phyloP scores from a whole-genome alignment of 2,888 invertebrate genomes.

The Gandaritis pyraliata region DNA sequence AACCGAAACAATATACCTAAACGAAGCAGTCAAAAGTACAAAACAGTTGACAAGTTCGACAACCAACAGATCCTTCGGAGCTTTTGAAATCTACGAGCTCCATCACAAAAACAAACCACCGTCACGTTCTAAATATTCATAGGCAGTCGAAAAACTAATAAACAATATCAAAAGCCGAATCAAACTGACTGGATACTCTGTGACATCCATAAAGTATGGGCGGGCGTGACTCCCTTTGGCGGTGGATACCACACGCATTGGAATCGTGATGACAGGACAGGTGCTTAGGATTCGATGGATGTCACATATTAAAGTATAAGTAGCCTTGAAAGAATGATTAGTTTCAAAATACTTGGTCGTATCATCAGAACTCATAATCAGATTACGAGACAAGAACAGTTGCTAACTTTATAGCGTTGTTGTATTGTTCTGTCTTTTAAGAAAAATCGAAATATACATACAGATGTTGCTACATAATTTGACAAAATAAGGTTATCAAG shows the following conservation, averaged over 20 bases:
- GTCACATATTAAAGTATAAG: conserved; percentile 19
- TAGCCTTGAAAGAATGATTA: neutral
- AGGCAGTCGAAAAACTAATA: conserved; percentile 52
- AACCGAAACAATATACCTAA: too few species aligned
- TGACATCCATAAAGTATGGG: conserved; percentile 43
- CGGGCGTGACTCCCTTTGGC: conserved; percentile 51
- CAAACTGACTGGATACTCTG: conserved; percentile 36
- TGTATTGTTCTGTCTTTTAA: neutral
- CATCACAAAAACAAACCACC: conserved; percentile 40
- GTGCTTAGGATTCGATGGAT: conserved; percentile 37
- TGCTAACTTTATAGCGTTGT: neutral
- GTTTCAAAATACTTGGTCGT: neutral
- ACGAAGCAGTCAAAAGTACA: neutral
- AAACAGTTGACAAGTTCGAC: neutral
- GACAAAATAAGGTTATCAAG: too few species aligned
- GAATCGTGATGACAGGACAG: conserved; percentile 26
- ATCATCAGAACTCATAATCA: neutral
- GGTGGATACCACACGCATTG: conserved; percentile 35
- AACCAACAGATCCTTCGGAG: neutral
- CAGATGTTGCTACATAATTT: too few species aligned
- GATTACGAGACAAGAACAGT: too few species aligned
- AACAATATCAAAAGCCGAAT: conserved; percentile 57
- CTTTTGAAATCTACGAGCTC: conserved; percentile 19
- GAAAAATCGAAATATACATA: too few species aligned
- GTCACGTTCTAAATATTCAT: conserved; percentile 55